A percentile compares a stretch with the other conserved stretches of the same genome.
Conservation (phyloP, 2,113 vertebrate species). For the Ceyx margarethae region DNA sequence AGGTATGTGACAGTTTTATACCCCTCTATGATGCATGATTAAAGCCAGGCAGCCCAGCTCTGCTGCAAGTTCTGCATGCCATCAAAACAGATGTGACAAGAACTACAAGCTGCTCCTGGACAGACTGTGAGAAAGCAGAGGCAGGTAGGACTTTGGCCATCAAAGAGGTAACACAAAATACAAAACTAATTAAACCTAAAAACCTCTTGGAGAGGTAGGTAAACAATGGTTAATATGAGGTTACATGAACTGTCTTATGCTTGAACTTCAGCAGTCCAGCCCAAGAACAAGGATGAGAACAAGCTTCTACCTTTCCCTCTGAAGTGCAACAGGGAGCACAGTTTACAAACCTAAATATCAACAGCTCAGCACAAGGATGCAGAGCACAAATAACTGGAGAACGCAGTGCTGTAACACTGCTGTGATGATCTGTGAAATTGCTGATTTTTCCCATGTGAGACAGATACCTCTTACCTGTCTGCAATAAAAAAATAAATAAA, state of each 20-base stretch:
- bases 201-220: not conserved
- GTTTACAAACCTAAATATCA: not conserved
- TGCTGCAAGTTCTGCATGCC: not conserved
- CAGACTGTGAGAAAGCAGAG: slow-evolving; percentile 30
- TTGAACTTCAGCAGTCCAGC: not conserved
- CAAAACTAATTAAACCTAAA: slow-evolving; percentile 15
- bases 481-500: not conserved
- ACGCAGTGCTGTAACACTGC: not conserved
- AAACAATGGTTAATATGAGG: not conserved
- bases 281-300: not conserved
- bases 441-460: fast-evolving
- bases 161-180: not conserved
- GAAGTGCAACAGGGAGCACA: not conserved
- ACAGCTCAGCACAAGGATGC: not conserved
- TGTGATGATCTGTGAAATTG: not conserved
- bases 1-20: slow-evolving; percentile 69
- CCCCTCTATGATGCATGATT: slow-evolving; percentile 57
- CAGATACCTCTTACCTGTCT: not conserved
- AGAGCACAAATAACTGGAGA: not conserved
- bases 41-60: slow-evolving; percentile 60
- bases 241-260: not conserved
- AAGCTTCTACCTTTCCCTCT: not conserved
- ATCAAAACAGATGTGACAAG: slow-evolving; percentile 61
- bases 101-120: slow-evolving; percentile 18
- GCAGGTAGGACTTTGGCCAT: slow-evolving; percentile 29